phyloP scores from a whole-genome alignment of 1,140 invertebrate species.

The Ips nitidus region DNA sequence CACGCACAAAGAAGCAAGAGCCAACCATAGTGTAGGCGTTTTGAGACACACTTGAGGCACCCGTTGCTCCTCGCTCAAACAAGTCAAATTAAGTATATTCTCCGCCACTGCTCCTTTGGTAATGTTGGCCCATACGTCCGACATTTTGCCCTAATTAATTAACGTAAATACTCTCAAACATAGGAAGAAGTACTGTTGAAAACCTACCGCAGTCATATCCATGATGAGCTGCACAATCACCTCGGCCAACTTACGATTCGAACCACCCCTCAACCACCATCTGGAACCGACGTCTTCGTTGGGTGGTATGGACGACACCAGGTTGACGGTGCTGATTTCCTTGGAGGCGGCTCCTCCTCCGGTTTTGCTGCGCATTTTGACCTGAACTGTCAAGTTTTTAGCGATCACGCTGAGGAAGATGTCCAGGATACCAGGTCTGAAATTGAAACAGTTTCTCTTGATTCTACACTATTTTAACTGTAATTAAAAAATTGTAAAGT shows the following conservation, averaged over 20 bases:
- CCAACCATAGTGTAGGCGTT: slow-evolving; percentile 87
- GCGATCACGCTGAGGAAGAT: slow-evolving; percentile 85
- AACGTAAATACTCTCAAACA: background rate
- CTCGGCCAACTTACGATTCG: slow-evolving; percentile 81
- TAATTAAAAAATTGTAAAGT: slow-evolving; percentile 15
- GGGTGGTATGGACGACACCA: slow-evolving; percentile 62
- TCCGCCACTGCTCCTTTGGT: slow-evolving; percentile 91
- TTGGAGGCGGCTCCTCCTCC: slow-evolving; percentile 60
- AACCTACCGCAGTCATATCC: slow-evolving; percentile 86
- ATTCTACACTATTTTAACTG: too few relatives aligned
- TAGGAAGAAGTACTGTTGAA: background rate
- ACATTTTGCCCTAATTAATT: slow-evolving; percentile 75
- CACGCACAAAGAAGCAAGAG: slow-evolving; percentile 90
- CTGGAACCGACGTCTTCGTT: slow-evolving; percentile 60
- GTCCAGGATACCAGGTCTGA: slow-evolving; percentile 71
- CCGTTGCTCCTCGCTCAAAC: slow-evolving; percentile 74
- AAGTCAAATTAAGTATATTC: slow-evolving; percentile 83
- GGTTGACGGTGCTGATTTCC: slow-evolving; percentile 61
- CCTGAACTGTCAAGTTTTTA: slow-evolving; percentile 83
- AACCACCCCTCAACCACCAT: slow-evolving; percentile 87
- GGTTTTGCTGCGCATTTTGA: slow-evolving; percentile 72
- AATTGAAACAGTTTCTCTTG: too few relatives aligned
- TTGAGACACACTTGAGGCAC: slow-evolving; percentile 74
- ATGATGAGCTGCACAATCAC: slow-evolving; percentile 84
- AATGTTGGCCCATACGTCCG: slow-evolving; percentile 81